Evolutionary conservation across 2,113 vertebrate genomes (phyloP), one percentile per base, ranked within the genome.

Genomic region (Stigmatopora argus): DNA sequence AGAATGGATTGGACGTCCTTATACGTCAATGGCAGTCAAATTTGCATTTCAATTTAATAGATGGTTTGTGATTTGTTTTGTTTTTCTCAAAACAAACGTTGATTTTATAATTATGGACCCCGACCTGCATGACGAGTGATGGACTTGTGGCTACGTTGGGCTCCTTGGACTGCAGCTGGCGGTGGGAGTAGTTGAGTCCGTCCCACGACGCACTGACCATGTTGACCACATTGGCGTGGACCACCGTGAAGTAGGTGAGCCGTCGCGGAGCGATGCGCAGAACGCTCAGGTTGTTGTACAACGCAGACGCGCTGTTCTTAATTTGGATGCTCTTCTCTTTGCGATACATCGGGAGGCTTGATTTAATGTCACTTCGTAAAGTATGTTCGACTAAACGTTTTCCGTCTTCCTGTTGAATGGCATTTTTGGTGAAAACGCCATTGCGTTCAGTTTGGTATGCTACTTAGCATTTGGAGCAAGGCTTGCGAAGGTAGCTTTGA

Each of bases 201-300:
- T 94, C 94, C 77, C 87, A 86, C 15, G 90, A 88, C 38, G 87
- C 88, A 68, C 92, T 95, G 66, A 96, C 86, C 85, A 97, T 88
- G 88, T 91, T 93, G 12, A 93, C 90, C 64, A 90, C 82, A 73
- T 92, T 90, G 15, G 93, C 94, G 15, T 95, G 95, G 52, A 96
- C 94, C 53, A 94, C 86, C 0, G 92, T 87, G 74, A 95, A 93
- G 69, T 93, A 89, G 13, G 89, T 90, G 67, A 93, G 92, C 49
- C 69, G 89, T 13, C 88, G 80, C 15, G 87, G 82, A 0, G 90
- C 89, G 14, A 90, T 88, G 38, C 89, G 92, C 82, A 96, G 83
- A 34, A 95, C 93, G 19, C 92, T 86, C 12, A 98, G 92, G 86
- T 98, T 98, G 90, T 96, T 97, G 87, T 92, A 93, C 8, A 97